Evolutionary conservation across 2,888 invertebrate genomes (phyloP).

Genomic region (Protodeltote pygarga): DNA sequence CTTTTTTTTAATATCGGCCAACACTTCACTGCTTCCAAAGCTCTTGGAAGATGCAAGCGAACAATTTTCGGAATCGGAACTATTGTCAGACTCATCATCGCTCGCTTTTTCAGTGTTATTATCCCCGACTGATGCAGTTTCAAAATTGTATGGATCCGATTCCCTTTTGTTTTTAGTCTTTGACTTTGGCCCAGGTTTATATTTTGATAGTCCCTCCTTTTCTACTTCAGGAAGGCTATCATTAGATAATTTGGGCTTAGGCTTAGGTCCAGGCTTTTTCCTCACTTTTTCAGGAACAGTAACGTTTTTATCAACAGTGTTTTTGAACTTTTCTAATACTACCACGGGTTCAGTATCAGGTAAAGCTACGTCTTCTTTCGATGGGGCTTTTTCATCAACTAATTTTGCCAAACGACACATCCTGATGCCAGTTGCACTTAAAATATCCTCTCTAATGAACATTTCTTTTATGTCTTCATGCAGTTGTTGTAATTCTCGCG

Average conservation of each 20-base stretch:
- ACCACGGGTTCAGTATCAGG: conserved; percentile 60
- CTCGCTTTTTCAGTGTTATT: conserved; percentile 55
- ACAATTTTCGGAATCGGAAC: conserved; percentile 70
- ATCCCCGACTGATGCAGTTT: conserved; percentile 70
- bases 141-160: conserved; percentile 73
- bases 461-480: conserved; percentile 91
- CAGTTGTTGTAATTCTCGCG: conserved; percentile 87
- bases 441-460: conserved; percentile 89
- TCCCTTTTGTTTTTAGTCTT: conserved; percentile 64
- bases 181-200: conserved; percentile 71
- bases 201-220: conserved; percentile 40
- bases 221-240: conserved; percentile 28
- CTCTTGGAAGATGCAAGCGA: conserved; percentile 70
- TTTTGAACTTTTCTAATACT: conserved; percentile 65
- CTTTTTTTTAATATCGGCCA: conserved; percentile 68
- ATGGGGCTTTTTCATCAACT: conserved; percentile 63
- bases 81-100: conserved; percentile 50
- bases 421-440: conserved; percentile 88
- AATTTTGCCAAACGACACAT: conserved; percentile 88
- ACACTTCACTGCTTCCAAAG: conserved; percentile 64
- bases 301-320: conserved; percentile 34
- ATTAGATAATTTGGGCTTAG: conserved; percentile 51
- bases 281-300: conserved; percentile 44
- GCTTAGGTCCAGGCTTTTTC: conserved; percentile 62
- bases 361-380: conserved; percentile 50